Conservation (phyloP, 2,888 invertebrate species). For the Xylota sylvarum region DNA sequence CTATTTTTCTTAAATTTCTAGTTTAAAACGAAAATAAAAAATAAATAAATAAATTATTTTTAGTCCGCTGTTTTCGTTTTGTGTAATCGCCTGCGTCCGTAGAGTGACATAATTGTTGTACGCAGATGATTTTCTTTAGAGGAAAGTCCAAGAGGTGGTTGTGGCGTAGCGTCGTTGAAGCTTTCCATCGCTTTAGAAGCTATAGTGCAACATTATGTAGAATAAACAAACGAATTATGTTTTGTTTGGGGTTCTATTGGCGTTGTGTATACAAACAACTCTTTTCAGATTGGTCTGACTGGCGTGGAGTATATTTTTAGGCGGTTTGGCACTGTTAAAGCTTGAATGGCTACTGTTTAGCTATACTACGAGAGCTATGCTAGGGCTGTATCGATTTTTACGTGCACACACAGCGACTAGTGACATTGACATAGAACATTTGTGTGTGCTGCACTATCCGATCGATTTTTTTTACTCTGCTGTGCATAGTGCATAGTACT, state of each 20-base stretch:
- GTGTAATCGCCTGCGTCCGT: slow-evolving; percentile 45
- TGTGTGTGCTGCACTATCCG: background rate
- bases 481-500: background rate
- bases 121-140: slow-evolving; percentile 43
- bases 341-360: background rate
- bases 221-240: slow-evolving; percentile 2
- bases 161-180: slow-evolving; percentile 46
- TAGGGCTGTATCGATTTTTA: slow-evolving; percentile 37
- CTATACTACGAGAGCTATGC: background rate
- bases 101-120: slow-evolving; percentile 59
- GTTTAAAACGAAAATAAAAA: slow-evolving; percentile 20
- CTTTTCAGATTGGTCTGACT: background rate
- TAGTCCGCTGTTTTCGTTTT: slow-evolving; percentile 35
- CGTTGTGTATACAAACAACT: slow-evolving; percentile 23
- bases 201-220: background rate
- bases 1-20: slow-evolving; percentile 27
- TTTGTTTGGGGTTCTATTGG: slow-evolving; percentile 3
- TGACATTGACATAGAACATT: slow-evolving; percentile 36
- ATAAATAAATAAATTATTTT: slow-evolving; percentile 34
- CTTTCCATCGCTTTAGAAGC: slow-evolving; percentile 27
- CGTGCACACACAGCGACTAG: background rate
- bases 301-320: slow-evolving; percentile 31
- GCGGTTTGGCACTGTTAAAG: slow-evolving; percentile 13
- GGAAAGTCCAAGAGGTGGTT: slow-evolving; percentile 50
- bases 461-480: slow-evolving; percentile 2